A percentile compares a stretch with the other conserved stretches of the same genome.
These are phyloP conservation scores for Latrodectus geometricus DNA, from an alignment of 1,140 invertebrate genomes.

Conservation along the genomic window DNA sequence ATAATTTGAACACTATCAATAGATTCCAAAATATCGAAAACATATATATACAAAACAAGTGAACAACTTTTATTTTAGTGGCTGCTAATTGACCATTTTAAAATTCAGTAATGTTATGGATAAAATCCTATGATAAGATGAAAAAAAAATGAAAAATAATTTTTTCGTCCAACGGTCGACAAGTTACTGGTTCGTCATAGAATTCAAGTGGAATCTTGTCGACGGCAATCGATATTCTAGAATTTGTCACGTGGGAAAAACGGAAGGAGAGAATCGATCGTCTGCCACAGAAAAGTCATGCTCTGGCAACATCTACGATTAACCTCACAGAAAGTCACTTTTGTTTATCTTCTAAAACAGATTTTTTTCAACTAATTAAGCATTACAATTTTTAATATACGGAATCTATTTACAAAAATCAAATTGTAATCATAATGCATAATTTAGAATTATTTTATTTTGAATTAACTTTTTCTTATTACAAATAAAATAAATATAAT, in stretches of 20 bases:
- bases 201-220: constrained; percentile 9
- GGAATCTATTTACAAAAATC: too few relatives aligned
- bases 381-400: too few relatives aligned
- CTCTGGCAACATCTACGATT: constrained; percentile 28
- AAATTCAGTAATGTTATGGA: too few relatives aligned
- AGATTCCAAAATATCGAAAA: too few relatives aligned
- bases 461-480: too few relatives aligned
- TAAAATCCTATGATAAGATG: not conserved
- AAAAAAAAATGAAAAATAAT: not conserved
- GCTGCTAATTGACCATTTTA: too few relatives aligned
- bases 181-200: not conserved
- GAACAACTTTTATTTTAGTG: not conserved
- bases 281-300: constrained; percentile 25
- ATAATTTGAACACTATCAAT: too few relatives aligned
- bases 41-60: too few relatives aligned
- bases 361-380: too few relatives aligned
- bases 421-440: too few relatives aligned
- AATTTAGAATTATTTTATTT: too few relatives aligned
- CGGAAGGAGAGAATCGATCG: constrained; percentile 18
- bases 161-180: not conserved
- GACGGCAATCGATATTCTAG: constrained; percentile 21
- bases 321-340: not conserved
- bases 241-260: constrained; percentile 36
- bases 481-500: too few relatives aligned
- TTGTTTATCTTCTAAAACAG: not conserved